Evolutionary conservation across 2,797 vertebrate species (phyloP), one percentile per base, ranked within the genome.

Genomic region (Harpagifer antarcticus): DNA sequence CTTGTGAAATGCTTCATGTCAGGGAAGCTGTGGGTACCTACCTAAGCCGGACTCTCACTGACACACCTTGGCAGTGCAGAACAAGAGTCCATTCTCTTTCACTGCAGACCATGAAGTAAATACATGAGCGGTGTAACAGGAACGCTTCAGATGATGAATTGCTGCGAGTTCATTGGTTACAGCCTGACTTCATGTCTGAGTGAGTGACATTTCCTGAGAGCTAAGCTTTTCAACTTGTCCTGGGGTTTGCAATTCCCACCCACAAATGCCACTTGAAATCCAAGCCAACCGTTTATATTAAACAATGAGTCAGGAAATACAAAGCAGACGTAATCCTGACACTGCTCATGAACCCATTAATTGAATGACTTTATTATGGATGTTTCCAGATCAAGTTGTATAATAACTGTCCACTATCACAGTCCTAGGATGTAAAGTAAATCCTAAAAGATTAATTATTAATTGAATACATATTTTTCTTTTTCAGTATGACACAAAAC

Each of bases 51-150:
- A 79, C 82, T 58, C 81, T 58, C 70, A 9, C 65, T 61, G 57
- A 87, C 81, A 86, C 88, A 86, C 79, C 85, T 86, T 72, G 80
- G 78, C 83, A 70, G 72, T 5, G 53, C 65, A 74, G 88, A 93
- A 93, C 91, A 93, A 92, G 85, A 85, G 80, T 20, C 82, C 81
- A 86, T 93, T 93, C 86, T 91, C 79, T 59, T 88, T 86, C 75
- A 71, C 87, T 86, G 81, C 76, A 44, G 82, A 91, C 90, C 90
- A 79, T 94, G 86, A 90, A 84, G 89, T 89, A 87, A 92, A 92
- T 78, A 88, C 85, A 85, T 16, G 74, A 88, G 88, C 63, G 50
- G 50, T 81, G 88, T 70, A 86, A 86, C 82, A 90, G 84, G 83
- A 92, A 90, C 50, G 79, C 86, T 90, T 81, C 69, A 85, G 72